Base-by-base conservation (phyloP, 2,797 vertebrate genomes). In the Sebastes hubbsi region DNA sequence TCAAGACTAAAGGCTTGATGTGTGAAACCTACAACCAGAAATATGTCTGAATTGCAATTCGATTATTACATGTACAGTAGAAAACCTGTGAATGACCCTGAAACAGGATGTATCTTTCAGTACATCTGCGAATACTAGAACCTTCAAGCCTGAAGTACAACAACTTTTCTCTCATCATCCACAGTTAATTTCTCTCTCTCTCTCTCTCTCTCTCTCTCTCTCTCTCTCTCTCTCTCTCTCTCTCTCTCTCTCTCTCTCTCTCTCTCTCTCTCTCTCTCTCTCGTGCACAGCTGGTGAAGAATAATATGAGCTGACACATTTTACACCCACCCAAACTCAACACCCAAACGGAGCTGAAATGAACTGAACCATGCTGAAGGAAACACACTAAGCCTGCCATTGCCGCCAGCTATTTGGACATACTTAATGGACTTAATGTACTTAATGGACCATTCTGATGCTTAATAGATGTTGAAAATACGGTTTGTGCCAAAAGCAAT, bases 401-500 rank as follows among this genome's bases (percentile, higher is more conserved):
- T 63, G 64, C 76, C 20, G 14, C 71, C 6, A 61, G 59, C 55
- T 72, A 67, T 77, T 65, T 70, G 8, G 60, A 54, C 54, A 59
- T n/a, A 36, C 18, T 63, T 76, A 76, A 76, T 72, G 62, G 46
- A 63, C 18, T 56, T 74, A 13, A 85, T 83, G 76, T 72, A 81
- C 54, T 65, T 25, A 84, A 78, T n/a, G 72, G 55, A 61, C 30
- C 64, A 68, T 78, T 42, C 36, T 58, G 55, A 75, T 59, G 77
- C 78, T 81, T 36, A 77, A 59, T 74, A 80, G 25, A 34, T 75
- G 79, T 75, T 72, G 52, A 71, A 70, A 22, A 69, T 25, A 72
- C 0, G 6, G 62, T 86, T 82, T 75, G 81, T 84, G 81, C 76
- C 72, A 85, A 84, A 83, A 56, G 32, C 70, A 82, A 42, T 72